phyloP scores from a whole-genome alignment of 2,113 vertebrate genomes.

The Vireo altiloquus region DNA sequence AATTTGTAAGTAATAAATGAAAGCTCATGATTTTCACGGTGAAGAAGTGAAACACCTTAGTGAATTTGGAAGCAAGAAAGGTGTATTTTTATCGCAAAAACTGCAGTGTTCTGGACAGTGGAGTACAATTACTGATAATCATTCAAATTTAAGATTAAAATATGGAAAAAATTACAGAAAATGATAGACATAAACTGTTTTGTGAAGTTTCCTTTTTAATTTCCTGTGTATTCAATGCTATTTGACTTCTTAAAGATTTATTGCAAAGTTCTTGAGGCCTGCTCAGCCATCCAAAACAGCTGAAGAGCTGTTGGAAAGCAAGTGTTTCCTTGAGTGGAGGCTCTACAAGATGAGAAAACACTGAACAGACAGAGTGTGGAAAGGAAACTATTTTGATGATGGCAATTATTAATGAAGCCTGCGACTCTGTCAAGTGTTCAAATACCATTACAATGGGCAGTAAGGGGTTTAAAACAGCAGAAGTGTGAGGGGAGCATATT shows the following conservation, averaged over 20 bases:
- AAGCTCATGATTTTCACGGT: not conserved
- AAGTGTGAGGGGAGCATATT: not conserved
- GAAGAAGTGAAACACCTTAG: not conserved
- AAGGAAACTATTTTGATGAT: constrained; percentile 39
- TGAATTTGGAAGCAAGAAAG: not conserved
- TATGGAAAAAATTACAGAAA: not conserved
- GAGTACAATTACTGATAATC: not conserved
- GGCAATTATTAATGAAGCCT: not conserved
- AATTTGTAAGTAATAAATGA: not conserved
- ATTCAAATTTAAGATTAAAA: not conserved
- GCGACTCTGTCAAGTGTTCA: not conserved
- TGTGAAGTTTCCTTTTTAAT: not conserved
- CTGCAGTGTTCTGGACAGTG: not conserved
- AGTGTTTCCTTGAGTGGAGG: not conserved
- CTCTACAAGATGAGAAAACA: not conserved
- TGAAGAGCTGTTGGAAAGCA: not conserved
- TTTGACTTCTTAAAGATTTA: not conserved
- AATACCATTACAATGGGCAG: not conserved
- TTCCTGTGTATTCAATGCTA: not conserved
- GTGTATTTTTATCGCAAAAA: not conserved
- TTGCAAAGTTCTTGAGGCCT: not conserved
- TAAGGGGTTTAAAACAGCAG: not conserved
- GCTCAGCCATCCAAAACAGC: not conserved
- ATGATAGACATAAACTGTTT: not conserved
- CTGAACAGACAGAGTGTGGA: not conserved